Conservation (phyloP, 2,113 vertebrate genomes). For the Cyprinodon brontotheroides region DNA sequence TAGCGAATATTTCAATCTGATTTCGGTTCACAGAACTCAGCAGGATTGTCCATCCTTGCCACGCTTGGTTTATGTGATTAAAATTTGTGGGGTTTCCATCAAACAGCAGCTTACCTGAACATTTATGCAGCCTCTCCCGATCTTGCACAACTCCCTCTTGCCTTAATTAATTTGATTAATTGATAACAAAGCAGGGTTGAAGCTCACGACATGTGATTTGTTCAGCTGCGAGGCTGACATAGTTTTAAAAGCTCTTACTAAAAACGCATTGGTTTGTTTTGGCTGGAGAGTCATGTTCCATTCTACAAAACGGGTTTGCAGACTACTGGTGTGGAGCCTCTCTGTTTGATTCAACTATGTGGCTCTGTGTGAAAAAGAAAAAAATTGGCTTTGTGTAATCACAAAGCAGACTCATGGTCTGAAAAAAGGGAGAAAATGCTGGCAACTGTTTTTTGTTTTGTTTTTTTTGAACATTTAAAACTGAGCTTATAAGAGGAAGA, state of each 20-base stretch:
- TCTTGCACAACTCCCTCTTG: constrained; percentile 35
- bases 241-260: constrained; percentile 69
- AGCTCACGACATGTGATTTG: constrained; percentile 56
- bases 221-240: constrained; percentile 73
- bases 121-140: constrained; percentile 35
- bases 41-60: constrained; percentile 38
- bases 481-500: constrained; percentile 77
- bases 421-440: constrained; percentile 76
- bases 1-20: constrained; percentile 29
- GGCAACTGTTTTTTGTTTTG: constrained; percentile 78
- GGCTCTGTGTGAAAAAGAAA: constrained; percentile 84
- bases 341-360: constrained; percentile 87
- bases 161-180: constrained; percentile 65
- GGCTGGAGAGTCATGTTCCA: constrained; percentile 76
- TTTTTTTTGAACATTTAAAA: constrained; percentile 87
- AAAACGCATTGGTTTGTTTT: constrained; percentile 81
- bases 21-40: constrained; percentile 14
- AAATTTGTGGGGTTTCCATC: constrained; percentile 49
- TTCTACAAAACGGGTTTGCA: constrained; percentile 70
- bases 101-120: constrained; percentile 47
- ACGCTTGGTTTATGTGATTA: constrained; percentile 44
- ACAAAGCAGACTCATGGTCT: constrained; percentile 82
- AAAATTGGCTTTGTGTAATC: constrained; percentile 92
- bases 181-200: constrained; percentile 57
- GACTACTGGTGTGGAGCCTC: constrained; percentile 82